Percentiles rank a stretch among this genome's conserved stretches.
These are phyloP conservation scores for Paradisaea rubra DNA, from an alignment of 2,113 vertebrate genomes.

Conservation along the genomic window DNA sequence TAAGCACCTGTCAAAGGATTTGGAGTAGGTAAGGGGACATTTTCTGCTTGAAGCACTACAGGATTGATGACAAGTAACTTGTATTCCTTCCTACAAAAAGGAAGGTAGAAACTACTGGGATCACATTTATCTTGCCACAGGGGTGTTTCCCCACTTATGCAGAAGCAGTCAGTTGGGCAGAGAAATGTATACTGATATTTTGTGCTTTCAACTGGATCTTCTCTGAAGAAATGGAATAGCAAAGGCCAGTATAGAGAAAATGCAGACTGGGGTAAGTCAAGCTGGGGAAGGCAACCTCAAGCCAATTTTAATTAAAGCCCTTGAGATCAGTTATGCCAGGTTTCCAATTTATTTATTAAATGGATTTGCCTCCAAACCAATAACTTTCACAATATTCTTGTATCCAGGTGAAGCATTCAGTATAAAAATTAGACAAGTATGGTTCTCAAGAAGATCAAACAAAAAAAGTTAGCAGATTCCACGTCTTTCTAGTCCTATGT, in stretches of 20 bases:
- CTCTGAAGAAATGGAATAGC: background rate
- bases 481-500: background rate
- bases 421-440: background rate
- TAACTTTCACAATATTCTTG: background rate
- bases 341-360: background rate
- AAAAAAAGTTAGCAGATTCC: background rate
- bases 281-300: background rate
- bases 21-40: background rate
- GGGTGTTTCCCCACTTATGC: background rate
- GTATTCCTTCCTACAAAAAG: background rate
- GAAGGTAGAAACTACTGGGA: background rate
- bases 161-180: background rate
- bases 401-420: background rate
- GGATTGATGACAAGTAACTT: background rate
- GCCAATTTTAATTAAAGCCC: background rate
- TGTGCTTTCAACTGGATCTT: background rate
- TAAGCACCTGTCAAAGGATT: background rate
- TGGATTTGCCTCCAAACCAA: background rate
- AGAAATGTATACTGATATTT: background rate
- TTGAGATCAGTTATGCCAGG: background rate
- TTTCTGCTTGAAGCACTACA: background rate
- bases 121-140: background rate
- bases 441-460: background rate
- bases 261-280: background rate
- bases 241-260: background rate